Base-by-base conservation (phyloP, 2,888 invertebrate species). In the Allolobophora icterica region DNA sequence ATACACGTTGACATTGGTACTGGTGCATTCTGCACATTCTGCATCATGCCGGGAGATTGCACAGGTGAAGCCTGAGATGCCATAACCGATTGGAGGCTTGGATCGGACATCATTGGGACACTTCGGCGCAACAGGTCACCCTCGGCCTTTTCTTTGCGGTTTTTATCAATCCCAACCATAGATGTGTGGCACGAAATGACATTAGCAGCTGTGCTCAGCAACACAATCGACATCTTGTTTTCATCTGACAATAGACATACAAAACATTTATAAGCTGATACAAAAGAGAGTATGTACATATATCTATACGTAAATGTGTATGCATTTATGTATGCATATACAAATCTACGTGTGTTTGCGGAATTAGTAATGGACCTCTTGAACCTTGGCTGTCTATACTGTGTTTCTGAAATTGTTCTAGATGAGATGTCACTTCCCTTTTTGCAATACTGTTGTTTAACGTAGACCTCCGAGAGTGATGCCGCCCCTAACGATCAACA, bases 91-190 rank as follows among this genome's bases (percentile, higher is more conserved):
- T 17, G 42, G 19, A 11, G 6, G 8, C 30, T 71, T 87, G 91
- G 90, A 45, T 91, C 90, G 35, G 35, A 45, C 34, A 90, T 84
- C 38, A 84, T 84, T 40, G 89, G 91, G 34, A 90, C 42, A 42
- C 24, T n/a, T 40, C 91, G 38, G 8, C 24, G 40, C 30, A 91
- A 34, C 45, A 89, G 40, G 19, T 84, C 45, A 8, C 35, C 90
- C 17, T 21, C 90, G 13, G 71, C 35, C 35, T 45, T 45, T 38
- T 87, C 90, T 34, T 90, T 45, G 19, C 89, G 19, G 33, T 58
- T 87, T n/a, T 89, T 90, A 90, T 92, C 92, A 19, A 92, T 84
- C 6, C 91, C 92, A 58, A 92, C 92, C 84, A 92, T 90, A 42
- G 92, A 89, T 24, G 92, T 92, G 90, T 91, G 92, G 45, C 84